Base-by-base conservation (phyloP, 2,797 vertebrate genomes). In the Selene dorsalis region DNA sequence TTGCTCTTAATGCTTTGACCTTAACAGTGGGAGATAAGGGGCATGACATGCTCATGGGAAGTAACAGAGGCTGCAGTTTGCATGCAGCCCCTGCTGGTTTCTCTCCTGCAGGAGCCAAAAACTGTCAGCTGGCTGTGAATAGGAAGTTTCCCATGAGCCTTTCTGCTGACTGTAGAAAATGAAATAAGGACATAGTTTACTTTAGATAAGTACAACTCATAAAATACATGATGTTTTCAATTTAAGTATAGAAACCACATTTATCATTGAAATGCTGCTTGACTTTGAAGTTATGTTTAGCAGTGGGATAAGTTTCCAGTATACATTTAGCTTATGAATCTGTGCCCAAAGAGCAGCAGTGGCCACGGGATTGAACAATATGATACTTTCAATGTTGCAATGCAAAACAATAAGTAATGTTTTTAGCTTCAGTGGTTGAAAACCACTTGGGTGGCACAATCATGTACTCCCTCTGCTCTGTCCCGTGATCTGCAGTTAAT, bases 1-100 rank as follows among this genome's bases (percentile, higher is more conserved):
- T 48, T 35, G 55, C 65, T 77, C 69, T 62, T 80, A 73, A 83
- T 76, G 65, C 69, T 48, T 73, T 83, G 76, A 85, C 69, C 76
- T 80, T 53, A 75, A 35, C 67, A 55, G 60, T 80, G 53, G 72
- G 60, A 73, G 67, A 72, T 63, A 63, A 84, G 63, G 22, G 26
- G 63, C 41, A 71, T 56, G 61, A 41, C 59, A 75, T 22, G 43
- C 53, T 80, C 45, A 57, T 80, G 50, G 80, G 74, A 84, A 83
- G 75, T 45, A 48, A 64, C 24, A 65, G 26, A 70, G 55, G 38
- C 57, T 38, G 18, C 28, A 64, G 79, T 80, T 73, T 77, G 70
- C 26, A 70, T 82, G 62, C 38, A 71, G 66, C 60, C 35, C 61
- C 67, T 57, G 26, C 52, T 77, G 55, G 38, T 75, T 74, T 81